Percentiles rank a stretch among this genome's conserved stretches.
Evolutionary conservation across 2,888 invertebrate species (phyloP).

Genomic region (Yponomeuta malinellus): DNA sequence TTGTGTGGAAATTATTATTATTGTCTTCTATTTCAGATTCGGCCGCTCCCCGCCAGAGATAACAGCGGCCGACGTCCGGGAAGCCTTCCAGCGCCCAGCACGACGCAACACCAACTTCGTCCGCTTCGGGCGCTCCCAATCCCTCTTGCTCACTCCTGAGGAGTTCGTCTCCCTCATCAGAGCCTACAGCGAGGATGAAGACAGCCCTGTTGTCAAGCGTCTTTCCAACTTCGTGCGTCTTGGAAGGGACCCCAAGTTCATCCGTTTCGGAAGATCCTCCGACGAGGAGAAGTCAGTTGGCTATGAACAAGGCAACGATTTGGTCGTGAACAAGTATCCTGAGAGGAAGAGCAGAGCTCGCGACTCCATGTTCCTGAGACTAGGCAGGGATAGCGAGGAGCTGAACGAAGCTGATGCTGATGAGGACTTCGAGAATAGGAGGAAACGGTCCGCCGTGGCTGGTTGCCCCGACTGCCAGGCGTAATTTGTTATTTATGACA

Average conservation of each 20-base stretch:
- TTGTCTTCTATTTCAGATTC: conserved; percentile 37
- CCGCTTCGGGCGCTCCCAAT: conserved; percentile 61
- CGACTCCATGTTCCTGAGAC: conserved; percentile 56
- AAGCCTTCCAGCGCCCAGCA: conserved; percentile 45
- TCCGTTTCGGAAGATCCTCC: conserved; percentile 61
- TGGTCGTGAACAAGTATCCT: conserved; percentile 44
- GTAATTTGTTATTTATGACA: conserved; percentile 32
- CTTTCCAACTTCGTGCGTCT: conserved; percentile 56
- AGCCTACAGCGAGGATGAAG: conserved; percentile 52
- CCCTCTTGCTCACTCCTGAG: conserved; percentile 49
- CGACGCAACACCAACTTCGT: conserved; percentile 60
- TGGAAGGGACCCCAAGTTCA: conserved; percentile 64
- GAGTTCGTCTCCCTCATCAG: conserved; percentile 54
- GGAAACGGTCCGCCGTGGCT: conserved; percentile 45
- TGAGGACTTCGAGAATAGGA: conserved; percentile 46
- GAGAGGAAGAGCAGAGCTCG: conserved; percentile 60
- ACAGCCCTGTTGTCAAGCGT: conserved; percentile 43
- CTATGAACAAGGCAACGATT: conserved; percentile 41
- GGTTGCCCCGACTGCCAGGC: conserved; percentile 53
- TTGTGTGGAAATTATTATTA: background rate
- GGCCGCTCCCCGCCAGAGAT: conserved; percentile 62
- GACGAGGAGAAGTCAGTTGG: conserved; percentile 42
- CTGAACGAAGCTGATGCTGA: conserved; percentile 38
- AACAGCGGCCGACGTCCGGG: conserved; percentile 57
- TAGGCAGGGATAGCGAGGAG: conserved; percentile 62